phyloP scores from a whole-genome alignment of 2,113 vertebrate genomes.

The Brevimyrus niger region DNA sequence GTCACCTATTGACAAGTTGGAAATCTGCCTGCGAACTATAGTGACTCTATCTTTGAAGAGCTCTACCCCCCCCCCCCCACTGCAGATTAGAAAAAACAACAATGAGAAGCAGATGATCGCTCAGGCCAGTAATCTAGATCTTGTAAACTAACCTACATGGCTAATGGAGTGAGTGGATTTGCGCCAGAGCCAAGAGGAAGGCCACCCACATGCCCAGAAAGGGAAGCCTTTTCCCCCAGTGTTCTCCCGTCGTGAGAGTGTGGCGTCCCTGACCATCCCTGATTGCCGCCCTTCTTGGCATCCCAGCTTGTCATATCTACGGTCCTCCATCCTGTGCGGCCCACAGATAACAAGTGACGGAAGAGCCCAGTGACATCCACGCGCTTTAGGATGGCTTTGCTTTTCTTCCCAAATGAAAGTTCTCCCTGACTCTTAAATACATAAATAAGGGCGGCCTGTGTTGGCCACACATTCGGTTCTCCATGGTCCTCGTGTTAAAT shows the following conservation, averaged over 20 bases:
- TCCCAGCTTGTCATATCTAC: not conserved
- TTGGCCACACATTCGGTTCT: not conserved
- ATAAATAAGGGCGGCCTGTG: not conserved
- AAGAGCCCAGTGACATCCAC: not conserved
- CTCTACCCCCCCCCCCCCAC: not conserved
- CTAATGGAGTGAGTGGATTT: conserved; percentile 14
- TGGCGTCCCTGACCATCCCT: not conserved
- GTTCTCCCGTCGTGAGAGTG: not conserved
- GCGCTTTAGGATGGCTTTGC: not conserved
- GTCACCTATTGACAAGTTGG: not conserved
- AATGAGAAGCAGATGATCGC: conserved; percentile 4
- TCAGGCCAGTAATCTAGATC: not conserved
- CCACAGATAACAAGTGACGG: not conserved
- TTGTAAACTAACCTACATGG: not conserved
- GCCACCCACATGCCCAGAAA: not conserved
- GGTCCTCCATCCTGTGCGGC: not conserved
- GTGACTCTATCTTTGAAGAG: not conserved
- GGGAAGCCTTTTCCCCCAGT: not conserved
- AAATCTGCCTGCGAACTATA: not conserved
- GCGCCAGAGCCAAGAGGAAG: not conserved
- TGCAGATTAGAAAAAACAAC: not conserved
- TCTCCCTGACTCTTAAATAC: not conserved
- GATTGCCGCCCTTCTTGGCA: not conserved
- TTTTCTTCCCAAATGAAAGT: not conserved
- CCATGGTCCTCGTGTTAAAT: not conserved